Evolutionary conservation across 1,140 invertebrate genomes (phyloP).

Genomic region (Hylaeus volcanicus): DNA sequence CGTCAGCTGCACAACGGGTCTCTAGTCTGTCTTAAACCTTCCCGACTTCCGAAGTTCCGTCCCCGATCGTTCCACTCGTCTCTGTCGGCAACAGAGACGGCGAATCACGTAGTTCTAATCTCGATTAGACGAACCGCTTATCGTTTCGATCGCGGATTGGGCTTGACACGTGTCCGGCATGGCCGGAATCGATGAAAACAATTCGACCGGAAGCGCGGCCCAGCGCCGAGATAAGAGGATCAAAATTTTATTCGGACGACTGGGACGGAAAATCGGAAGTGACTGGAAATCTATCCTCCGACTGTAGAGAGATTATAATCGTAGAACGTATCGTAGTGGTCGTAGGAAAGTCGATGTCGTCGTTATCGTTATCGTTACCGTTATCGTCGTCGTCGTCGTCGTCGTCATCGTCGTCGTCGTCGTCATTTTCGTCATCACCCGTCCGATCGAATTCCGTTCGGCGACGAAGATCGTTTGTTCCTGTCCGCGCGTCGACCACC

Average conservation of each 20-base stretch:
- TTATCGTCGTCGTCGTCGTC: constrained; percentile 25
- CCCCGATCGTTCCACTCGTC: constrained; percentile 10
- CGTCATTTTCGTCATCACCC: background rate
- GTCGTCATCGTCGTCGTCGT: constrained; percentile 7
- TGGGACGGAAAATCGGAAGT: constrained; percentile 41
- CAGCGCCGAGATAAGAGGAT: background rate
- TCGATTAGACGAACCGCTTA: background rate
- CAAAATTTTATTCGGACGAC: constrained; percentile 39
- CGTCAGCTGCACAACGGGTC: constrained; percentile 78
- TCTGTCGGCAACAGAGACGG: too few relatives aligned
- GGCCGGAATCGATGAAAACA: background rate
- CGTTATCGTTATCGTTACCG: constrained; percentile 27
- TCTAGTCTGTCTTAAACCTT: constrained; percentile 76
- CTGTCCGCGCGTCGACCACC: constrained; percentile 12
- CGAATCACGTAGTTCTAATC: background rate
- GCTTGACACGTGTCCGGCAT: too few relatives aligned
- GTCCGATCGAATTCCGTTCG: background rate
- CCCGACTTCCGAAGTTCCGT: constrained; percentile 37
- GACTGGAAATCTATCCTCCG: constrained; percentile 47
- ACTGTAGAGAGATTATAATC: constrained; percentile 44
- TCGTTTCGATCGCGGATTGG: background rate
- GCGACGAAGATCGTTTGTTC: background rate
- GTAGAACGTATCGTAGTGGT: constrained; percentile 49
- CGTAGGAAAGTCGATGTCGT: constrained; percentile 49
- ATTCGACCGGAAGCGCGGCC: background rate